Percentiles rank a stretch among this genome's conserved stretches.
These are phyloP conservation scores for Standfussiana lucernea DNA, from an alignment of 2,888 invertebrate species.

Conservation along the genomic window DNA sequence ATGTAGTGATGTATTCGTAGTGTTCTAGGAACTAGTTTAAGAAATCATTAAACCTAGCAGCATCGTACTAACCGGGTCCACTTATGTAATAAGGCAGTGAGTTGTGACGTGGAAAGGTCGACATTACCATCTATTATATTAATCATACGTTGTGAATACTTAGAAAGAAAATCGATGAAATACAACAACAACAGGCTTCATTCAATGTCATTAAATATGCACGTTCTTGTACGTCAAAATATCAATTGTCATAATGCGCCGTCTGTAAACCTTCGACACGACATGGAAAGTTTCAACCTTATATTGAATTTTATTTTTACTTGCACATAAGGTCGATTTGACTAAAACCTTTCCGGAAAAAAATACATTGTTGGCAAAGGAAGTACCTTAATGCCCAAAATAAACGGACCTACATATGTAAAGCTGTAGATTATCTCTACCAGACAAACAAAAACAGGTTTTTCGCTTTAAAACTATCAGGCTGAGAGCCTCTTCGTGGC, in stretches of 20 bases:
- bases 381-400: constrained; percentile 13
- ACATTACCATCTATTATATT: constrained; percentile 21
- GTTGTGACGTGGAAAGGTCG: constrained; percentile 21
- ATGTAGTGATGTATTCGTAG: constrained; percentile 8
- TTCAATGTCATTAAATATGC: constrained; percentile 33
- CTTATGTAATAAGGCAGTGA: constrained; percentile 13
- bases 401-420: constrained; percentile 13
- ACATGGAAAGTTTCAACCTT: not conserved
- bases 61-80: not conserved
- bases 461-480: constrained; percentile 17
- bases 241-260: constrained; percentile 35
- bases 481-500: constrained; percentile 14
- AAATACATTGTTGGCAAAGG: not conserved
- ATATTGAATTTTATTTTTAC: not conserved
- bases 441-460: constrained; percentile 15
- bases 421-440: constrained; percentile 1
- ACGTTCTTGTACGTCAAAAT: constrained; percentile 43
- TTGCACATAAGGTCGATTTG: not conserved
- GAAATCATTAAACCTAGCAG: constrained; percentile 9
- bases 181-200: constrained; percentile 34
- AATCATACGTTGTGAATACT: constrained; percentile 36
- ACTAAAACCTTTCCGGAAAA: not conserved
- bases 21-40: constrained; percentile 9
- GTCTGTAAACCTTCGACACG: not conserved
- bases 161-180: constrained; percentile 55